phyloP scores from a whole-genome alignment of 2,113 vertebrate genomes.

The Silurus asotus region DNA sequence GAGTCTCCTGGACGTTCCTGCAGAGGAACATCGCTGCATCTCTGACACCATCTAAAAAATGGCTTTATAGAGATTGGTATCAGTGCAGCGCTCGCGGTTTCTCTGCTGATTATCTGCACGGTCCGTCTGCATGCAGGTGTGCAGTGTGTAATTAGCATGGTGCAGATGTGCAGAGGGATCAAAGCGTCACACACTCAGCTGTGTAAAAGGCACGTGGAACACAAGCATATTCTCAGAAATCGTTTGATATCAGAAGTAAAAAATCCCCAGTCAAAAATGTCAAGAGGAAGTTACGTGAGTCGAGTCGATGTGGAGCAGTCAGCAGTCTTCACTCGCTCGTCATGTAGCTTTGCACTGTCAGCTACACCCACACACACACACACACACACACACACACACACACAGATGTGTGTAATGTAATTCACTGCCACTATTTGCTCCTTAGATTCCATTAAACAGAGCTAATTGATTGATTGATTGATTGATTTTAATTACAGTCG shows the following conservation, averaged over 20 bases:
- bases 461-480: neutral
- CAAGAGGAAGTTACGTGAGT: slow-evolving; percentile 42
- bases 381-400: neutral
- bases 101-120: slow-evolving; percentile 16
- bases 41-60: neutral
- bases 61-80: neutral
- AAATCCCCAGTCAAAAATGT: slow-evolving; percentile 49
- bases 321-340: neutral
- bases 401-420: neutral
- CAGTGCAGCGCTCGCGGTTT: slow-evolving; percentile 30
- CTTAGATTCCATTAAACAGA: neutral
- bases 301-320: slow-evolving; percentile 11
- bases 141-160: slow-evolving; percentile 37
- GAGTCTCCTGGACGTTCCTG: neutral
- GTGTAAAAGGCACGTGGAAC: slow-evolving; percentile 30
- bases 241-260: slow-evolving; percentile 51
- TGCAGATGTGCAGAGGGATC: slow-evolving; percentile 46
- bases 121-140: slow-evolving; percentile 6
- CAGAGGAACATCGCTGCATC: neutral
- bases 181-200: slow-evolving; percentile 27
- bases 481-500: neutral
- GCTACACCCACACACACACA: neutral
- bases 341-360: neutral
- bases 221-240: slow-evolving; percentile 43
- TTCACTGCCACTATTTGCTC: too few species aligned